Conservation (phyloP, 2,113 vertebrate genomes). For the Aphelocoma coerulescens region DNA sequence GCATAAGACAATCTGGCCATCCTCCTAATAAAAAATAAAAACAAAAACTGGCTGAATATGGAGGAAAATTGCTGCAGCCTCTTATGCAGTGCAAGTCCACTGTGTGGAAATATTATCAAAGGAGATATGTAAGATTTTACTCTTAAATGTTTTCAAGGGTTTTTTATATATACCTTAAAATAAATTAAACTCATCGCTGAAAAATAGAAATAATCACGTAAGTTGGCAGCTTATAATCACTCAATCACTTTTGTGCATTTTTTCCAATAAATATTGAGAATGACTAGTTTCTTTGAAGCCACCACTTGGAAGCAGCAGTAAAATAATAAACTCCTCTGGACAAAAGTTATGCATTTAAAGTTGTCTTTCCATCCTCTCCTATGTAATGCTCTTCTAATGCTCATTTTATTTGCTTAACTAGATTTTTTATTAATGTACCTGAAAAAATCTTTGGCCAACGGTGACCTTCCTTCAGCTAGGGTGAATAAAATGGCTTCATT, state of each 20-base stretch:
- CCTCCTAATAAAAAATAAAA: neutral
- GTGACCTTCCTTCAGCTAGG: neutral
- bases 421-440: neutral
- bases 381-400: neutral
- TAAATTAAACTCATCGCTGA: neutral
- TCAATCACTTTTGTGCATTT: neutral
- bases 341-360: neutral
- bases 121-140: neutral
- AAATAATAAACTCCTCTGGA: neutral
- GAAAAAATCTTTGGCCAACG: neutral
- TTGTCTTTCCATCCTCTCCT: neutral
- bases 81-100: neutral
- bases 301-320: neutral
- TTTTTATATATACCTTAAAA: neutral
- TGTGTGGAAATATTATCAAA: neutral
- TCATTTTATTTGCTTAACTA: neutral
- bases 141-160: neutral
- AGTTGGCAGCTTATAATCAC: neutral
- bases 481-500: neutral
- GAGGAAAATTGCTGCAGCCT: neutral
- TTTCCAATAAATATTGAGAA: neutral
- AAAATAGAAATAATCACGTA: neutral
- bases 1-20: neutral
- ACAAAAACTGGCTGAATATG: neutral
- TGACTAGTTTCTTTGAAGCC: neutral